These are phyloP conservation scores for Alentia gelatinosa DNA, from an alignment of 2,888 invertebrate genomes.

Conservation along the genomic window DNA sequence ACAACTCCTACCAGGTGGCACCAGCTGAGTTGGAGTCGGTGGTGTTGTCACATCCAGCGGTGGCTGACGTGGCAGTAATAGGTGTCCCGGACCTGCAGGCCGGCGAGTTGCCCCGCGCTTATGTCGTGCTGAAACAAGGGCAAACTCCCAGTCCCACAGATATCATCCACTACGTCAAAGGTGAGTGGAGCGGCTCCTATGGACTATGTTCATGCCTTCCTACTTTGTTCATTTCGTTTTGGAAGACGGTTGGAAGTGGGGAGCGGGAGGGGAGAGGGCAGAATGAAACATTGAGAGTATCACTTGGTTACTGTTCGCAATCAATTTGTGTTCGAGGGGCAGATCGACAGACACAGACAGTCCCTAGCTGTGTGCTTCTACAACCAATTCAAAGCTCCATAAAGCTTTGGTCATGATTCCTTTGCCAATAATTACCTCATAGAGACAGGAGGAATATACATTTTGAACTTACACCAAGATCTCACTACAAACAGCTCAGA, in stretches of 20 bases:
- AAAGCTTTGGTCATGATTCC: no score
- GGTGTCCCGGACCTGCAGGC: conserved; percentile 20
- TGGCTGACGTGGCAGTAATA: conserved; percentile 29
- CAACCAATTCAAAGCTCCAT: no score
- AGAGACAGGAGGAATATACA: no score
- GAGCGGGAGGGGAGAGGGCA: background rate
- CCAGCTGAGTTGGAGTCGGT: conserved; percentile 38
- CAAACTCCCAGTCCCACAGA: background rate
- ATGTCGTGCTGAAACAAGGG: background rate
- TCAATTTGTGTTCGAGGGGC: no score
- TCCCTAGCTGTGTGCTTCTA: no score
- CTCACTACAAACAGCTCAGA: background rate
- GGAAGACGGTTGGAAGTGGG: background rate
- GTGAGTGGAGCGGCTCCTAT: background rate
- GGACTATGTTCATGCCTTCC: background rate
- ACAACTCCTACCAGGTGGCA: conserved; percentile 18
- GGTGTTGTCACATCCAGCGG: background rate
- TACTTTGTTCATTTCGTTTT: no score
- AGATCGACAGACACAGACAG: no score
- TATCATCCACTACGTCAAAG: background rate
- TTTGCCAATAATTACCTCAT: no score
- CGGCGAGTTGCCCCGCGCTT: conserved; percentile 20
- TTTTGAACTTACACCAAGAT: background rate
- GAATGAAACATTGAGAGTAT: background rate
- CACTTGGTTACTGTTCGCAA: background rate